phyloP scores from a whole-genome alignment of 2,113 vertebrate genomes.

The Centrocercus urophasianus region DNA sequence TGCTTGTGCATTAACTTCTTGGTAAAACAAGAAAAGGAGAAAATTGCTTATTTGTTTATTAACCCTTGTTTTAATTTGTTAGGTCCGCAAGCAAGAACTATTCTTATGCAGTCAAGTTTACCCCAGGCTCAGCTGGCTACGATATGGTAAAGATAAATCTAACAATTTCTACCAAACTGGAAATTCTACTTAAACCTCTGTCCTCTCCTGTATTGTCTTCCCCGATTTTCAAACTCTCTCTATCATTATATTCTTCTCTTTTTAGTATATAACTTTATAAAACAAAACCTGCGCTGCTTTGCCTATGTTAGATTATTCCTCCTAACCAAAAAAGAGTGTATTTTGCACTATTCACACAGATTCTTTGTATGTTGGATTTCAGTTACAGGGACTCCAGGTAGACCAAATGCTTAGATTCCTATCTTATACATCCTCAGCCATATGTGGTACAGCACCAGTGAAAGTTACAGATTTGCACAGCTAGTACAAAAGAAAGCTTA shows the following conservation, averaged over 20 bases:
- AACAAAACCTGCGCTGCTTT: not conserved
- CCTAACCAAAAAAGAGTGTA: not conserved
- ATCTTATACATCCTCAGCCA: not conserved
- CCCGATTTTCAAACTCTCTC: not conserved
- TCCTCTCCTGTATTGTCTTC: not conserved
- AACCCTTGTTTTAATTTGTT: conserved; percentile 25
- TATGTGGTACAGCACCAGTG: not conserved
- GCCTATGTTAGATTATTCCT: not conserved
- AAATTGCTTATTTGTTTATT: not conserved
- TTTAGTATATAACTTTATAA: not conserved
- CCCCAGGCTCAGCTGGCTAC: conserved; percentile 95
- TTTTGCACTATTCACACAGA: not conserved
- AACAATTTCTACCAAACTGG: conserved; percentile 15
- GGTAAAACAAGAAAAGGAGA: not conserved
- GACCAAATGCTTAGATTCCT: not conserved
- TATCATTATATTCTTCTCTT: not conserved
- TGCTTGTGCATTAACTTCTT: not conserved
- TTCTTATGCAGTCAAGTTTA: conserved; percentile 99
- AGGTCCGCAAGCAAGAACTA: conserved; percentile 98
- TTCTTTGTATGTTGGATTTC: not conserved
- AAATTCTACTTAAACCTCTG: not conserved
- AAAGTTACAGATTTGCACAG: not conserved
- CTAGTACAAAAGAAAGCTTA: not conserved
- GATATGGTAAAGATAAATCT: conserved; percentile 87
- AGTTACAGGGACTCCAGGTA: not conserved